Conservation (phyloP, 2,797 vertebrate species). For the Botia almorhae region DNA sequence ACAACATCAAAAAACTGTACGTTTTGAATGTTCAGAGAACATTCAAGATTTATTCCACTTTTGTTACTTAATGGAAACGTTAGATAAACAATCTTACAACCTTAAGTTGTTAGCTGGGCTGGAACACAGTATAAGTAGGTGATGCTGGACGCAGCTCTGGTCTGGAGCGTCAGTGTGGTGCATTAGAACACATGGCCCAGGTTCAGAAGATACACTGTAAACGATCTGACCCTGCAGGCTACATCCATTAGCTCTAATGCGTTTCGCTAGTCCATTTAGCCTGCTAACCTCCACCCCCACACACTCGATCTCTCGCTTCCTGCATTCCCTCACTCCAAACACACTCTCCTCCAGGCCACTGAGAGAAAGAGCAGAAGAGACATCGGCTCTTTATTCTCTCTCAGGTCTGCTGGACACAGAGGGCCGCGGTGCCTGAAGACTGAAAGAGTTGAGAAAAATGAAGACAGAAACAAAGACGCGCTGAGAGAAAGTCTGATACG, state of each 20-base stretch:
- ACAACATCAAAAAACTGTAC: no score
- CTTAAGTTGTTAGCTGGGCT: no score
- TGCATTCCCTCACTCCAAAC: conserved; percentile 7
- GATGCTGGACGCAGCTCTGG: not conserved
- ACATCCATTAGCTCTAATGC: conserved; percentile 58
- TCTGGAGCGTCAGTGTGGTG: conserved; percentile 20
- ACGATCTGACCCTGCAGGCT: conserved; percentile 44
- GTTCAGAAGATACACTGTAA: conserved; percentile 20
- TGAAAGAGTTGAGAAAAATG: conserved; percentile 9
- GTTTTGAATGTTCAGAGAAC: no score
- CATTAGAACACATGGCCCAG: conserved; percentile 24
- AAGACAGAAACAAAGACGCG: conserved; percentile 19
- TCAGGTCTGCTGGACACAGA: not conserved
- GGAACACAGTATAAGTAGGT: no score
- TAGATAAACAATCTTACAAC: no score
- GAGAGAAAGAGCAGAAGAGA: conserved; percentile 1
- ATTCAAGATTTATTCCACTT: no score
- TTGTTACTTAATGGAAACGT: no score
- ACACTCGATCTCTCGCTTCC: not conserved
- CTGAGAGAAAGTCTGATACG: conserved; percentile 8
- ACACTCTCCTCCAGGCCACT: conserved; percentile 35
- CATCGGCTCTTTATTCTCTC: conserved; percentile 4
- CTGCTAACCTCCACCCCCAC: conserved; percentile 29
- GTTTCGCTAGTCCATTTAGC: conserved; percentile 45
- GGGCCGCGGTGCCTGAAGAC: not conserved